These are phyloP conservation scores for Drosophila longiperda DNA, from an alignment of 2,888 invertebrate genomes.

Conservation along the genomic window DNA sequence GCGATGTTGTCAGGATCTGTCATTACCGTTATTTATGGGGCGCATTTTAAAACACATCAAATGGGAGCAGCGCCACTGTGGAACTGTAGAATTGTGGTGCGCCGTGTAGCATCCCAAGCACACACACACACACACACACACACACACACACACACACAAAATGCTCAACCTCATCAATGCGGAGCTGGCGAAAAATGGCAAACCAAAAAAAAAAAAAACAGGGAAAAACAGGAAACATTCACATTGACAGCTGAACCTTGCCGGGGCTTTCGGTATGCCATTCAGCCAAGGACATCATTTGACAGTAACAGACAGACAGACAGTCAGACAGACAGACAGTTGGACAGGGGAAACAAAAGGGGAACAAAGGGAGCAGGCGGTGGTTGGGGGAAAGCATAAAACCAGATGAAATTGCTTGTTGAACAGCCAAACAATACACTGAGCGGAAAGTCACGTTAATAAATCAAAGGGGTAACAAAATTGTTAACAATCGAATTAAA, in stretches of 20 bases:
- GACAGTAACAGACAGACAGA: conserved; percentile 20
- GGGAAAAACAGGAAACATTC: conserved; percentile 41
- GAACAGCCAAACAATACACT: conserved; percentile 25
- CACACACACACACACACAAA: conserved; percentile 10
- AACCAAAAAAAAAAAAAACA: conserved; percentile 6
- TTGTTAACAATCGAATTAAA: neutral
- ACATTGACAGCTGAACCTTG: conserved; percentile 54
- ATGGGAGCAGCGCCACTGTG: conserved; percentile 18
- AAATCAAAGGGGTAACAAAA: conserved; percentile 1
- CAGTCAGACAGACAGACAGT: neutral
- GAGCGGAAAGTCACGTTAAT: conserved; percentile 5
- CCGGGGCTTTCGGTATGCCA: neutral
- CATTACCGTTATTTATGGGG: conserved; percentile 66
- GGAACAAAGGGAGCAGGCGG: neutral
- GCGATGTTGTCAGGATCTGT: conserved; percentile 58
- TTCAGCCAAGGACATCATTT: conserved; percentile 37
- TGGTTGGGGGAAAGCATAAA: neutral
- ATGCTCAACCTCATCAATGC: conserved; percentile 56
- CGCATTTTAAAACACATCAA: conserved; percentile 64
- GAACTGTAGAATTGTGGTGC: neutral
- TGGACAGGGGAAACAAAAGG: no score
- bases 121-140: conserved; percentile 5
- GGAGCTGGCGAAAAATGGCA: conserved; percentile 33
- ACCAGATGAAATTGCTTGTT: conserved; percentile 27
- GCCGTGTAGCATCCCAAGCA: neutral